Percentiles rank a stretch among this genome's conserved stretches.
Conservation (phyloP, 2,113 vertebrate genomes). For the Sander lucioperca region DNA sequence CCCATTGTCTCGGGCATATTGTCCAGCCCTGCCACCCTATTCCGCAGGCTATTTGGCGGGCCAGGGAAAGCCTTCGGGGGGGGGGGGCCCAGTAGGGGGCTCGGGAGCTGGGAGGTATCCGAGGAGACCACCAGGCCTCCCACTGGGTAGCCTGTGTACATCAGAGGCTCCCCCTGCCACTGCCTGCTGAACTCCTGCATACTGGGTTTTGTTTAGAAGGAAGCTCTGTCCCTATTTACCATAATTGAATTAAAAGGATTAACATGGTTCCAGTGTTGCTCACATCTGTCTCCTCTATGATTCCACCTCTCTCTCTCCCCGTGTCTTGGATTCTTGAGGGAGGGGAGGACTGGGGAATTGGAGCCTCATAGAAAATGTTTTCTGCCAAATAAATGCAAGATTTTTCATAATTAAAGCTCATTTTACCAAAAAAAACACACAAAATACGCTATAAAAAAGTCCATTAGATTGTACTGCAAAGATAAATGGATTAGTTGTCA, state of each 20-base stretch:
- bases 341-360: conserved; percentile 32
- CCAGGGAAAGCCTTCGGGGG: conserved; percentile 45
- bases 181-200: conserved; percentile 77
- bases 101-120: conserved; percentile 73
- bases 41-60: conserved; percentile 50
- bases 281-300: conserved; percentile 79
- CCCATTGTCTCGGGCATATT: conserved; percentile 73
- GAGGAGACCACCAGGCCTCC: conserved; percentile 78
- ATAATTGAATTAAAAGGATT: conserved; percentile 86
- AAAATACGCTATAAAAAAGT: neutral
- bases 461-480: neutral
- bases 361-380: conserved; percentile 29
- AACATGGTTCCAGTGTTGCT: conserved; percentile 81
- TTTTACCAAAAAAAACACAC: neutral
- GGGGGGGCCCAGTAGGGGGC: conserved; percentile 64
- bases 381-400: conserved; percentile 39
- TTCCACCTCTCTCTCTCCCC: conserved; percentile 64
- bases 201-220: conserved; percentile 80
- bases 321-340: conserved; percentile 52
- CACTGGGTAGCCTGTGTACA: conserved; percentile 71
- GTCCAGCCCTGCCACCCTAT: conserved; percentile 62
- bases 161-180: conserved; percentile 69
- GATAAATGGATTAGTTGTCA: too few relatives aligned
- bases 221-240: conserved; percentile 80
- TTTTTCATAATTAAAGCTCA: conserved; percentile 36